Base-by-base conservation (phyloP, 2,113 vertebrate genomes). In the Coryphaenoides rupestris region DNA sequence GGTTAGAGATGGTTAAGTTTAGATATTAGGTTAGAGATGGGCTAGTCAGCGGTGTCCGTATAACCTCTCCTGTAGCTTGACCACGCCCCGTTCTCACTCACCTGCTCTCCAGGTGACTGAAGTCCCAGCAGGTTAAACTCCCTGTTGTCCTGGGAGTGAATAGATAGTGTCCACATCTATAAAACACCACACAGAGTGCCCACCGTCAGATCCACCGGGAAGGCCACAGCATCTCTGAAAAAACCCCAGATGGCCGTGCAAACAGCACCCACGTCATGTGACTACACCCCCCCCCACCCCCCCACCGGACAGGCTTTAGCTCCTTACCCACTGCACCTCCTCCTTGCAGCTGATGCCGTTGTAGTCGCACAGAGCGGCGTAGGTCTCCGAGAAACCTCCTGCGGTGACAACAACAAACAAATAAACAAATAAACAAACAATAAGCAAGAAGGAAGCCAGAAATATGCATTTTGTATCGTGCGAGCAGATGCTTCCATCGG, bases 121-220 rank as follows among this genome's bases (percentile, higher is more conserved):
- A 96, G 81, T 95, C 94, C n/a, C 83, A 93, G 73, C 65, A 96
- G 84, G 85, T 93, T 96, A 81, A 96, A 94, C 79, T 95, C 93
- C 45, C 93, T 86, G 84, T 93, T 96, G 88, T 96, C 94, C 80
- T 95, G 94, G 0, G 94, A 94, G 84, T 95, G 94, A n/a, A 78
- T 96, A 96, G 86, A 96, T 96, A n/a, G 94, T 96, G 82, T 96
- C 94, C 54, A 96, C 94, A 67, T 95, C 94, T 40, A 13, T 6
- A 40, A 40, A 7, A 40, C 9, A 40, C 33, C 23, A 53, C 4
- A 54, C 40, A 16, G n/a, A 62, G 13, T 63, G 14, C 58, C 47
- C 62, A 60, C 21, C n/a, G 6, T 21, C 10, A 40, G 33, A 40
- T 6, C 9, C 33, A 40, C 13, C 9, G 33, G 33, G 33, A 7